Percentiles rank a stretch among this genome's conserved stretches.
Conservation (phyloP, 1,140 invertebrate genomes). For the Protaetia brevitarsis region DNA sequence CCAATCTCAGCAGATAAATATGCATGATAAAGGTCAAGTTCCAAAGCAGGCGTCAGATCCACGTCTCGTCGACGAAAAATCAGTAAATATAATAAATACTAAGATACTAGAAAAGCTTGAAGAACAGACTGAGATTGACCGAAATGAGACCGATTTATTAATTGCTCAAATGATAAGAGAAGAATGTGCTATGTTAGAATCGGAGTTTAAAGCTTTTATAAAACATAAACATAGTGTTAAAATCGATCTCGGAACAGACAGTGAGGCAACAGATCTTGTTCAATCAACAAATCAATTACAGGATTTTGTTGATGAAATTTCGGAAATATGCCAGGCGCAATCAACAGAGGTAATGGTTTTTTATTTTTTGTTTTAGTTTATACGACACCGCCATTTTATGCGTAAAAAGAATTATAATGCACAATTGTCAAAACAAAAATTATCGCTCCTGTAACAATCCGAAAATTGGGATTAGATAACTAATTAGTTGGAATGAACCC, state of each 20-base stretch:
- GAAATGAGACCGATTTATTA: slow-evolving; percentile 39
- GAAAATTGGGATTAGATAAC: neutral
- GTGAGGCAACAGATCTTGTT: slow-evolving; percentile 53
- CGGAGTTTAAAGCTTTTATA: slow-evolving; percentile 59
- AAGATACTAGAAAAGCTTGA: neutral
- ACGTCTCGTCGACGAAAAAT: too few relatives aligned
- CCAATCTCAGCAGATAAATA: too few relatives aligned
- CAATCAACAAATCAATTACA: slow-evolving; percentile 48
- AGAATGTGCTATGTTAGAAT: slow-evolving; percentile 62
- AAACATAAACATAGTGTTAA: slow-evolving; percentile 51
- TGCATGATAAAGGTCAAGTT: too few relatives aligned
- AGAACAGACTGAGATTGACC: slow-evolving; percentile 21
- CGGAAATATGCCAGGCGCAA: slow-evolving; percentile 52
- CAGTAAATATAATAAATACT: neutral
- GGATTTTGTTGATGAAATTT: slow-evolving; percentile 54
- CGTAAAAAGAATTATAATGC: too few relatives aligned
- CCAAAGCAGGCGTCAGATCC: too few relatives aligned
- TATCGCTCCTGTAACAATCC: neutral
- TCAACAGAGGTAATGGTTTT: slow-evolving; percentile 46
- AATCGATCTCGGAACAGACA: slow-evolving; percentile 53
- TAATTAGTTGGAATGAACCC: too few relatives aligned
- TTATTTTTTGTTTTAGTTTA: neutral
- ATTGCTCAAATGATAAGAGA: slow-evolving; percentile 46
- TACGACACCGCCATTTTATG: neutral
- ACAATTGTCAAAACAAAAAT: neutral